Conservation (phyloP, 1,140 invertebrate genomes). For the Brachionus plicatilis region DNA sequence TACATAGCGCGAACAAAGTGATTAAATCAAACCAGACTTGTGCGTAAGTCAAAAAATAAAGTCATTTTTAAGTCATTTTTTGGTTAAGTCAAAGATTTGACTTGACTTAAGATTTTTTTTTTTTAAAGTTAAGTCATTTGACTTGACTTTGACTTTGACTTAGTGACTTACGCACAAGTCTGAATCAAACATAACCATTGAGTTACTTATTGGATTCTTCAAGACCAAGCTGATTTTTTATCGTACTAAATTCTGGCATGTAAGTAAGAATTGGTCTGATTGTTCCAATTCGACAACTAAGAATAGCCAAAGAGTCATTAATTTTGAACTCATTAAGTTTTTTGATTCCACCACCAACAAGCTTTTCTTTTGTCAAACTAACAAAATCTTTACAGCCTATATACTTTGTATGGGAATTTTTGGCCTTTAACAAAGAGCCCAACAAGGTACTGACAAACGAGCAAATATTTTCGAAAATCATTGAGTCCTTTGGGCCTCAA, state of each 20-base stretch:
- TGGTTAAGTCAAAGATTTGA: too few relatives aligned
- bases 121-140: too few relatives aligned
- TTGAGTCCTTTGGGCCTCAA: neutral
- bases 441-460: neutral
- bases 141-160: too few relatives aligned
- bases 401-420: neutral
- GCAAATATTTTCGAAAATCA: neutral
- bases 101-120: too few relatives aligned
- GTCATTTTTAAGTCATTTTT: too few relatives aligned
- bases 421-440: neutral
- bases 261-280: neutral
- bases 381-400: neutral
- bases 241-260: neutral
- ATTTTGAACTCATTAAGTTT: neutral
- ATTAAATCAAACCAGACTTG: too few relatives aligned
- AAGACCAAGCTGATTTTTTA: neutral
- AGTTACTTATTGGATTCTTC: neutral
- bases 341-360: neutral
- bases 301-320: neutral
- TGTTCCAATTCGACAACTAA: neutral
- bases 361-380: neutral
- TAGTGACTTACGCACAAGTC: too few relatives aligned
- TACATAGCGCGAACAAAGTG: neutral
- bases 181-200: conserved; percentile 14
- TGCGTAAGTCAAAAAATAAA: too few relatives aligned